Base-by-base conservation (phyloP, 1,140 invertebrate genomes). In the Cecropterus lyciades region DNA sequence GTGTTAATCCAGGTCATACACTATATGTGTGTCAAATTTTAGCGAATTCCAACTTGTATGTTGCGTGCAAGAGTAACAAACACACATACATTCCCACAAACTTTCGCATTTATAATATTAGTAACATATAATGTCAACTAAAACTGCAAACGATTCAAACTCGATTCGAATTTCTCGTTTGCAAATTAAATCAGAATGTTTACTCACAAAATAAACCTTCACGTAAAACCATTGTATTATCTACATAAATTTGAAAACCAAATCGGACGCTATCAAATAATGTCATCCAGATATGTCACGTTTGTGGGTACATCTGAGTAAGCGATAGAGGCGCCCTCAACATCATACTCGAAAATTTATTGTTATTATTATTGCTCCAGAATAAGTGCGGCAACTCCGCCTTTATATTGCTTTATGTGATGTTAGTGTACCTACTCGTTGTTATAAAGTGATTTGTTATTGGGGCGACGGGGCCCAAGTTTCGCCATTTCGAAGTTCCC, bases 301-400 rank as follows among this genome's bases (percentile, higher is more conserved):
- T 65, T 68, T 57, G 46, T 46, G 27, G 14, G 24, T 33, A 55
- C 42, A 42, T 60, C 68, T 72, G 65, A 73, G 73, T 77, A 73
- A 74, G 65, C 67, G 76, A 75, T 72, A 67, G 68, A 70, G 46
- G 48, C 69, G 46, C 73, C 68, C 72, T 66, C 71, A 70, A 42
- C 51, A 42, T 62, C 59, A 20, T 40, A 65, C 60, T 46, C 15
- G 67, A 79, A 87, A n/a, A n/a, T 87, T 84, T 85, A 87, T 82
- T 73, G 83, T 84, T 89, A 89, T 89, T 89, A 86, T 86, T 87
- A 87, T 86, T 77, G 77, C 75, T 53, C 15, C 57, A 72, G 76
- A 76, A 75, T 74, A 86, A 86, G 81, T 84, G 83, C 46, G 66
- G 67, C 69, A 72, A 83, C 65, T 77, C 71, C 48, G 53, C 53